Evolutionary conservation across 2,113 vertebrate genomes (phyloP).

Genomic region (Mobula hypostoma): DNA sequence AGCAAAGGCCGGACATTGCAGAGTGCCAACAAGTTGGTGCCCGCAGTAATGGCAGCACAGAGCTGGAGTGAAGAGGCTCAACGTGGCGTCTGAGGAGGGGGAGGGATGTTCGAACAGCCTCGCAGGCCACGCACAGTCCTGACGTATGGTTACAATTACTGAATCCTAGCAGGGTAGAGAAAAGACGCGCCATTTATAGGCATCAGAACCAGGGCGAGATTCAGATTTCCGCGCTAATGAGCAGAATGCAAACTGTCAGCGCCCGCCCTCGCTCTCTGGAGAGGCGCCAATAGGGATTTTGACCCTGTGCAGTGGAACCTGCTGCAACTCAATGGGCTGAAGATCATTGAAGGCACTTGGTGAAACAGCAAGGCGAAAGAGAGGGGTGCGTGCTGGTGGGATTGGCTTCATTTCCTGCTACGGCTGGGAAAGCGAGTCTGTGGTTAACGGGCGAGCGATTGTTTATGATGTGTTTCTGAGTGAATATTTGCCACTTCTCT

Average conservation of each 20-base stretch:
- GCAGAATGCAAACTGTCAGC: constrained; percentile 28
- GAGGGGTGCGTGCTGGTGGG: background rate
- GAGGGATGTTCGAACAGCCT: constrained; percentile 67
- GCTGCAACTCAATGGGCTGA: background rate
- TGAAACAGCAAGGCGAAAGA: background rate
- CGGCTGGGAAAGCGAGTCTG: background rate
- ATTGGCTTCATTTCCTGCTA: too few relatives aligned
- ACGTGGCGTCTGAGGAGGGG: constrained; percentile 48
- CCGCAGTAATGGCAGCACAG: constrained; percentile 43
- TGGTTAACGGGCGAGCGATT: background rate
- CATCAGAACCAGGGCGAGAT: constrained; percentile 49
- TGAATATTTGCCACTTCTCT: background rate
- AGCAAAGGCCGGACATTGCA: constrained; percentile 65
- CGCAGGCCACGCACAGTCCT: constrained; percentile 72
- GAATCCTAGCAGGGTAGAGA: constrained; percentile 45
- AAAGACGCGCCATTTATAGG: constrained; percentile 60
- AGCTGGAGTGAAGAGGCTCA: constrained; percentile 39
- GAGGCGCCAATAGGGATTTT: background rate
- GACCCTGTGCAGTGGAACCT: background rate
- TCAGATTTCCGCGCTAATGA: constrained; percentile 43
- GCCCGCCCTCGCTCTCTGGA: constrained; percentile 41
- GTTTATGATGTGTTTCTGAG: background rate
- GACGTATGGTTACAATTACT: constrained; percentile 66
- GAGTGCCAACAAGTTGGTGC: constrained; percentile 75
- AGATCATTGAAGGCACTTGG: background rate